These are phyloP conservation scores for Lepisosteus osseus DNA, from an alignment of 2,113 vertebrate species.

Conservation along the genomic window DNA sequence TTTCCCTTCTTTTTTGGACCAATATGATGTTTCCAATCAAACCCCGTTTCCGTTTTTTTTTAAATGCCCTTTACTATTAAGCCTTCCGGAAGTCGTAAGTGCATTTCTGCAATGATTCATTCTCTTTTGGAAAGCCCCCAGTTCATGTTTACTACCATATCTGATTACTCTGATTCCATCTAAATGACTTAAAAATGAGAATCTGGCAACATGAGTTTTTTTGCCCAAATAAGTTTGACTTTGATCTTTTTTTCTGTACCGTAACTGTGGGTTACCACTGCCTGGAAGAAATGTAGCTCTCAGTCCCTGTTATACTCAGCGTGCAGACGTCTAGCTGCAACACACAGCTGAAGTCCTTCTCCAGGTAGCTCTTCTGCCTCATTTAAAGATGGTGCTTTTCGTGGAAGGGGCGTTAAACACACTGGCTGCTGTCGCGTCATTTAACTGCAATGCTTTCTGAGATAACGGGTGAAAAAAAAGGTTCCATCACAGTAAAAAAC, in stretches of 20 bases:
- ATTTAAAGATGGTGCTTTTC: too few relatives aligned
- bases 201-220: neutral
- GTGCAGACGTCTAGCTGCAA: neutral
- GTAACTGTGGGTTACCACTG: constrained; percentile 14
- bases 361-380: neutral
- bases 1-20: neutral
- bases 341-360: neutral
- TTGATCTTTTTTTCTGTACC: constrained; percentile 18
- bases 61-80: constrained; percentile 6
- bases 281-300: neutral
- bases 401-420: too few relatives aligned
- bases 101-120: neutral
- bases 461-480: too few relatives aligned
- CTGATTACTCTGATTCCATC: constrained; percentile 28
- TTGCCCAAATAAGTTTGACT: neutral
- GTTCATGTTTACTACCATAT: constrained; percentile 3
- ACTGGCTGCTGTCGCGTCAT: too few relatives aligned
- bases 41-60: neutral
- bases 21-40: neutral
- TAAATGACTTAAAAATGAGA: constrained; percentile 28
- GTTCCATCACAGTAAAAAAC: too few relatives aligned
- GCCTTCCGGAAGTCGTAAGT: neutral
- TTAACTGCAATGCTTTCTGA: too few relatives aligned
- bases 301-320: neutral
- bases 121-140: constrained; percentile 15